Conservation (phyloP, 2,888 invertebrate species). For the Fragum fragum region DNA sequence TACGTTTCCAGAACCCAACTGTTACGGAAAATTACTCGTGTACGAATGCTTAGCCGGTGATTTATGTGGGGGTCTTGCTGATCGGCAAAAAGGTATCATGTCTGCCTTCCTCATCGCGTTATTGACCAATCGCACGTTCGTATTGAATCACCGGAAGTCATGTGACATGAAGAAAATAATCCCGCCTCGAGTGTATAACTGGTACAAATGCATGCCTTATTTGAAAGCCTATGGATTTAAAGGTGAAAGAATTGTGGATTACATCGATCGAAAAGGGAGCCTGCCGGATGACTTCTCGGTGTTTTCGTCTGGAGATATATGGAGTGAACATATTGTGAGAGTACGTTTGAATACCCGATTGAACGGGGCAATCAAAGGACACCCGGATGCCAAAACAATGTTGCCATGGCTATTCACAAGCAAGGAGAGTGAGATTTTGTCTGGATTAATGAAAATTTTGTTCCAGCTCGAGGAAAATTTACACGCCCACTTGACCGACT, state of each 20-base stretch:
- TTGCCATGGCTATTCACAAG: constrained; percentile 28
- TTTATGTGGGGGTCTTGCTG: constrained; percentile 53
- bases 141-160: constrained; percentile 33
- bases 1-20: constrained; percentile 6
- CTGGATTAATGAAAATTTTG: constrained; percentile 17
- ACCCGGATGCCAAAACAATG: constrained; percentile 1
- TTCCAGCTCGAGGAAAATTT: constrained; percentile 21
- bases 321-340: not conserved
- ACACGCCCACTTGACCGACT: constrained; percentile 1
- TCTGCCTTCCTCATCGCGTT: constrained; percentile 40
- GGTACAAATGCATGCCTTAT: constrained; percentile 35
- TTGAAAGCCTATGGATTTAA: not conserved
- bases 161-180: constrained; percentile 39
- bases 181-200: constrained; percentile 33
- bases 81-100: constrained; percentile 49
- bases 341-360: not conserved
- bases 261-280: not conserved
- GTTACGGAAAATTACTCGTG: constrained; percentile 21
- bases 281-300: not conserved
- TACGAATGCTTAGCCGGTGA: constrained; percentile 22
- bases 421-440: constrained; percentile 12
- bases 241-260: not conserved
- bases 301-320: not conserved
- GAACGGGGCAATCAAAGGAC: not conserved
- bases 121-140: constrained; percentile 43